These are phyloP conservation scores for Ptiloglossa arizonensis DNA, from an alignment of 1,140 invertebrate species.

Conservation along the genomic window DNA sequence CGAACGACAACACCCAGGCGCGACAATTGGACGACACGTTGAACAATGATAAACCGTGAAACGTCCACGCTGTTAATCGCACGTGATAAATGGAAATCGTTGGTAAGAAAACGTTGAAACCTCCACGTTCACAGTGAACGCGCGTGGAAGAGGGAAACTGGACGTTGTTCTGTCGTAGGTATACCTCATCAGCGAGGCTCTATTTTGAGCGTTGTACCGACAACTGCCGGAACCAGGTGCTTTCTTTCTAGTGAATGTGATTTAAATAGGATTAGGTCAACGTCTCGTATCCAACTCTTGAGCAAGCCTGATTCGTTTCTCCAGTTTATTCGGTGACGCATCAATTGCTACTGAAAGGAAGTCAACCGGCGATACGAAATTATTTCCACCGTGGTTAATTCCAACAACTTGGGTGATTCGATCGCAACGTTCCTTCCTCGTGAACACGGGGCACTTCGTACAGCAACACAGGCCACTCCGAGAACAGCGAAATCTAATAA, in stretches of 20 bases:
- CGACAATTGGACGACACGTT: too few relatives aligned
- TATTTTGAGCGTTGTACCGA: slow-evolving; percentile 5
- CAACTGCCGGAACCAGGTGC: slow-evolving; percentile 13
- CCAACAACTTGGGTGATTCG: too few relatives aligned
- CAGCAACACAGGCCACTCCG: too few relatives aligned
- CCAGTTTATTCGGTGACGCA: slow-evolving; percentile 10
- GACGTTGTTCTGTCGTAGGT: slow-evolving; percentile 6
- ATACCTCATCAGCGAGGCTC: slow-evolving; percentile 15
- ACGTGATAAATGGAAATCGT: slow-evolving; percentile 29
- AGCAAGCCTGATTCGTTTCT: neutral
- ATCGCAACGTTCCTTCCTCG: neutral
- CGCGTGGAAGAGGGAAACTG: neutral
- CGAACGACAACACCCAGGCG: too few relatives aligned
- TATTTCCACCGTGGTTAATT: slow-evolving; percentile 13
- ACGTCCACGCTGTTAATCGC: slow-evolving; percentile 7
- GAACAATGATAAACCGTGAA: too few relatives aligned
- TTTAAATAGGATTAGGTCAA: slow-evolving; percentile 18
- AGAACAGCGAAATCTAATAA: too few relatives aligned
- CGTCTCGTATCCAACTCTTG: neutral
- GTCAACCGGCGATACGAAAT: neutral
- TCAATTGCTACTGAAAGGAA: neutral
- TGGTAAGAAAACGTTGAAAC: slow-evolving; percentile 13
- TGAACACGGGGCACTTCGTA: too few relatives aligned
- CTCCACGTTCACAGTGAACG: neutral
- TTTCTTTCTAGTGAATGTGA: neutral